Base-by-base conservation (phyloP, 2,888 invertebrate species). In the Diarsia mendica region DNA sequence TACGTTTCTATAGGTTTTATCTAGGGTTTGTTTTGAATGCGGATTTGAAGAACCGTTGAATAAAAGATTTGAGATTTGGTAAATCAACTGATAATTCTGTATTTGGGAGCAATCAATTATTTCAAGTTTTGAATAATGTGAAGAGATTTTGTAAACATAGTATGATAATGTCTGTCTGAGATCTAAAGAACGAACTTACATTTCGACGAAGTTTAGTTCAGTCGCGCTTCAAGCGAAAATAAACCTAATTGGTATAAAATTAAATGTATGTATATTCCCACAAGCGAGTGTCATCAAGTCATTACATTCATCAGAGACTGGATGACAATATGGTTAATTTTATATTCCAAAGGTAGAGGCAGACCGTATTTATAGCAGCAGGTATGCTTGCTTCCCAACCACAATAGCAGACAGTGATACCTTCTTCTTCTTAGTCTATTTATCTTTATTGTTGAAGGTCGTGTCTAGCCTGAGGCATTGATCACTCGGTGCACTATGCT, bases 1-100 rank as follows among this genome's bases (percentile, higher is more conserved):
- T 49, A 3, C 0, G 3, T 55, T 80, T 53, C 53, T 18, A 71
- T 69, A 71, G 44, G 20, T 28, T 55, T 72, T 80, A 28, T 67
- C 65, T 70, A 46, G 18, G 33, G 58, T 77, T 77, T 69, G 49
- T 55, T 75, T 75, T 69, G 15, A 28, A 18, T n/a, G n/a, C 8
- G 11, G 58, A 53, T 69, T 70, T 65, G 58, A 53, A 20, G 28
- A 15, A 67, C 10, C 49, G 58, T 55, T 75, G 72, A 75, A 80
- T 72, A 71, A 84, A 66, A 73, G 9, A 83, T 81, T 48, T 2
- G 49, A 15, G 33, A 77, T 82, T 82, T 48, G n/a, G 33, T 61
- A 58, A 66, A 79, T 44, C 39, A 58, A 66, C 5, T 75, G 58
- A 53, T 67, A 61, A 15, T 48, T 48, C 23, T 33, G 5, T 76